These are phyloP conservation scores for Tupaia tana DNA, from an alignment of 2,113 vertebrate species.

Conservation along the genomic window DNA sequence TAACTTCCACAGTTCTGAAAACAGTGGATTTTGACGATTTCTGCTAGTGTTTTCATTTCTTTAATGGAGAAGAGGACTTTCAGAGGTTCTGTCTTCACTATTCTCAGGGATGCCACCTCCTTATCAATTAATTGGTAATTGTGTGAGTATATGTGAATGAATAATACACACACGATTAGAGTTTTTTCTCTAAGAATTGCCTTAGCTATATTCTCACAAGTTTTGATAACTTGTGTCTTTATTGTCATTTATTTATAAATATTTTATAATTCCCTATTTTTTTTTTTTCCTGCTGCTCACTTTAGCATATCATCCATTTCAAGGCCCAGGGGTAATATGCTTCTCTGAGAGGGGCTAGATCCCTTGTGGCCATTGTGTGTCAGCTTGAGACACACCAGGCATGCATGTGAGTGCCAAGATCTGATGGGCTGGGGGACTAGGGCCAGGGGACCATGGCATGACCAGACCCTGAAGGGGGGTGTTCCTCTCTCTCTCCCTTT, in stretches of 20 bases:
- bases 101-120: neutral
- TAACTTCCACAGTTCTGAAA: neutral
- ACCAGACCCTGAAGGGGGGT: no score
- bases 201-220: neutral
- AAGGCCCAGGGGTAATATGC: no score
- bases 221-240: neutral
- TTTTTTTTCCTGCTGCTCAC: neutral
- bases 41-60: neutral
- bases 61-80: neutral
- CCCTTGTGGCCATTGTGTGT: no score
- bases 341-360: no score
- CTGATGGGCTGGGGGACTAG: no score
- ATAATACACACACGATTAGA: neutral
- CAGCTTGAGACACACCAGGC: no score
- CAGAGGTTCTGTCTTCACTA: neutral
- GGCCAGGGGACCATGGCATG: no score
- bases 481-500: no score
- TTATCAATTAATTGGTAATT: neutral
- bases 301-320: neutral
- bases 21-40: neutral
- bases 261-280: neutral
- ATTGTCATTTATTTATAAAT: neutral
- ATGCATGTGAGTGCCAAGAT: no score
- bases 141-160: neutral
- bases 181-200: neutral